Base-by-base conservation (phyloP, 2,888 invertebrate species). In the Cheiracanthium punctorium region DNA sequence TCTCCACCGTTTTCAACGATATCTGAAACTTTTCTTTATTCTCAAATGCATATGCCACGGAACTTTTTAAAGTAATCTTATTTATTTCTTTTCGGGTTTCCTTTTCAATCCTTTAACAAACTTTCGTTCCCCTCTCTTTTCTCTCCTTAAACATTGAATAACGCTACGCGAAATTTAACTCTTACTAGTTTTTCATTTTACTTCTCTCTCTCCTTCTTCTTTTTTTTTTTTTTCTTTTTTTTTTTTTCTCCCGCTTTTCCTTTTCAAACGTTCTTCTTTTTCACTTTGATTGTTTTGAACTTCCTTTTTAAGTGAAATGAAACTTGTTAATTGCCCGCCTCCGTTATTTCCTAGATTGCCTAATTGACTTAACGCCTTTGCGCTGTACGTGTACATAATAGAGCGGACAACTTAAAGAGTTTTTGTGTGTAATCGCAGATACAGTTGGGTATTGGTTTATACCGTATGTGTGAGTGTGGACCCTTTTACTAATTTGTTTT, bases 301-400 rank as follows among this genome's bases (percentile, higher is more conserved):
- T 79, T 74, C 73, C 84, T 84, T 84, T 84, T 84, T 84, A 84
- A 84, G 84, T 84, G 84, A 79, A 79, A 79, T 84, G 79, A 73
- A 84, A 84, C 77, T 84, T 84, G 84, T 84, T 84, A 84, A 84
- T 84, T 84, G 84, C 79, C 58, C 43, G 58, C 84, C 79, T 74
- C 84, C 73, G 72, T 73, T 70, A 84, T 84, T 76, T 65, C 72
- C 82, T 72, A 71, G 71, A 82, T 76, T 65, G 43, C 70, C 32
- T 82, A 82, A 84, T 84, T 84, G 84, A 84, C 84, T 84, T 84
- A 84, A 69, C 74, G 37, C 84, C 79, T 73, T 67, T 76, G 73
- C 73, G 72, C 37, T 73, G 30, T 52, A 52, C 67, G 52, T 28
- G 84, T 74, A 74, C 79, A 84, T 74, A 79, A 79, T 74, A 74